Evolutionary conservation across 2,888 invertebrate species (phyloP), one percentile per base, ranked within the genome.

Genomic region (Diadromus collaris): DNA sequence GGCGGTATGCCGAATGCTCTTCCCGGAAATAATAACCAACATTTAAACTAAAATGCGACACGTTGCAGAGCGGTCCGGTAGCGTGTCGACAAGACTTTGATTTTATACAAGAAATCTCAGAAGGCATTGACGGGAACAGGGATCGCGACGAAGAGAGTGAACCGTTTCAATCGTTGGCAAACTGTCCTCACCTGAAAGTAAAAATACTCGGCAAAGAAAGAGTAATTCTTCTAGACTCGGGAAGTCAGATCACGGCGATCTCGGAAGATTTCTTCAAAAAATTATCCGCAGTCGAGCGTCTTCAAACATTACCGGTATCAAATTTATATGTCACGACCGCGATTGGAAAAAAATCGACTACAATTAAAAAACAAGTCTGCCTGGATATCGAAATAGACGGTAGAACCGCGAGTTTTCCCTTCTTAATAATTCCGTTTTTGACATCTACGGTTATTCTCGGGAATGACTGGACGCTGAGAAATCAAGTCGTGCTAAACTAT

Each of bases 21-120:
- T 9, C 16, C 41, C 2, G 4, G 1, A 5, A 44, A 44, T 2
- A 16, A 10, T n/a, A 48, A 48, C 2, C 48, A 19, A 6, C 48
- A 48, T 48, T 48, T 48, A 48, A 48, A 48, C 48, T 48, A 19
- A 48, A n/a, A 19, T 19, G 48, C 48, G 48, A 48, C 48, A 6
- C 48, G 48, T 48, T 48, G 21, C 48, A 48, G 6, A 48, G 21
- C 48, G 48, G 48, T 48, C 48, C 48, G 7, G 21, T 6, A 19
- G 21, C 48, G 48, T 48, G 48, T 48, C 48, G 48, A 6, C 19
- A 48, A 48, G 48, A 48, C 1, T 48, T 48, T 21, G 48, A 48
- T 2, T 48, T 48, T 21, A 7, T 44, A 5, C 0, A 44, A n/a
- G n/a, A 44, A 4, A 3, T 44, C 2, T 1, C 44, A 44, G n/a